phyloP scores from a whole-genome alignment of 1,140 invertebrate genomes.

The Helicorthomorpha holstii region DNA sequence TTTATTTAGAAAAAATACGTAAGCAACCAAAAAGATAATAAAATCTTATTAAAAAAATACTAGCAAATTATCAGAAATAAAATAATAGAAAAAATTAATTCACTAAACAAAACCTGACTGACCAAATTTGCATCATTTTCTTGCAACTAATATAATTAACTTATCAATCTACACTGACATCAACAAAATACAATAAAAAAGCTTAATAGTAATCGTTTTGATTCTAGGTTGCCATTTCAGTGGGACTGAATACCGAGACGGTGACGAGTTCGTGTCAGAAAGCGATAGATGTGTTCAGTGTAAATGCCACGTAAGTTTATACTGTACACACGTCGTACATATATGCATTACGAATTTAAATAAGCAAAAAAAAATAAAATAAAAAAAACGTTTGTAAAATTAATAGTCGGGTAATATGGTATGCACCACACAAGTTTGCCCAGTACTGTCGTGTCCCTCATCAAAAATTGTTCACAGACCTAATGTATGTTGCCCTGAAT shows the following conservation, averaged over 20 bases:
- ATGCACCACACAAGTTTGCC: constrained; percentile 67
- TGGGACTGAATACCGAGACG: constrained; percentile 40
- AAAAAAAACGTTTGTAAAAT: constrained; percentile 1
- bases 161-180: no score
- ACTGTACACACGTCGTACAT: no score
- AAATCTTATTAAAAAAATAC: no score
- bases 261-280: constrained; percentile 52
- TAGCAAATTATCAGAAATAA: no score
- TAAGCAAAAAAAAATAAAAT: background rate
- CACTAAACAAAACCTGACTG: no score
- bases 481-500: constrained; percentile 68
- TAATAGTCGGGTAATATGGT: constrained; percentile 39
- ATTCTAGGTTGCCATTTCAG: constrained; percentile 54
- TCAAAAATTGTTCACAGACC: constrained; percentile 41
- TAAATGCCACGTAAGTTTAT: constrained; percentile 46
- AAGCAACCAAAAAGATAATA: no score
- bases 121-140: no score
- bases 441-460: constrained; percentile 55
- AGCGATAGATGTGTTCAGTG: constrained; percentile 77
- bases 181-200: no score
- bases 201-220: background rate
- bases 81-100: no score
- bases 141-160: no score
- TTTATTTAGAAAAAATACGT: no score
- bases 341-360: no score